These are phyloP conservation scores for Notechis scutatus DNA, from an alignment of 2,113 vertebrate species.

Conservation along the genomic window DNA sequence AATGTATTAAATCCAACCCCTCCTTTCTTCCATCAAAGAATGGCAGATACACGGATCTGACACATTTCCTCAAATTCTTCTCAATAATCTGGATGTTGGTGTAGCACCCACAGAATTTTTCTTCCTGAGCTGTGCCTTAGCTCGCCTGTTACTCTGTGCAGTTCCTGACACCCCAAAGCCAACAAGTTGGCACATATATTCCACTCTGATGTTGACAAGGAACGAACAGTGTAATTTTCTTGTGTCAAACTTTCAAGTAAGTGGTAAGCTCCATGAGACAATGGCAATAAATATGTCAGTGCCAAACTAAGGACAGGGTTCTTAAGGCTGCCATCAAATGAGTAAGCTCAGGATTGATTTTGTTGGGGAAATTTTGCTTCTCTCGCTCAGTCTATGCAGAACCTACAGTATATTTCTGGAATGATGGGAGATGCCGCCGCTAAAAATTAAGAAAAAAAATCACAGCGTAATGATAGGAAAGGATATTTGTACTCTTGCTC, in stretches of 20 bases:
- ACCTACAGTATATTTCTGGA: no score
- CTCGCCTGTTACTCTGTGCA: background rate
- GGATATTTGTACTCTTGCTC: background rate
- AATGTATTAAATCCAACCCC: no score
- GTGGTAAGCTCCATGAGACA: background rate
- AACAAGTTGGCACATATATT: fast-evolving
- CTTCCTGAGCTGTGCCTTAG: background rate
- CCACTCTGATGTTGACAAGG: background rate
- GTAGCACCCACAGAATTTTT: fast-evolving
- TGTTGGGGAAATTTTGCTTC: background rate
- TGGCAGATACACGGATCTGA: no score
- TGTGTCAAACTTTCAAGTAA: conserved; percentile 2
- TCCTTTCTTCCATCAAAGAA: no score
- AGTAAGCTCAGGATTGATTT: background rate
- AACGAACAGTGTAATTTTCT: background rate
- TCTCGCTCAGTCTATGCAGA: background rate
- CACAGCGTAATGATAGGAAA: background rate
- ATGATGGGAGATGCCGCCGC: background rate
- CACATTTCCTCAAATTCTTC: background rate
- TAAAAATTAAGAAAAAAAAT: background rate
- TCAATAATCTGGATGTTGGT: background rate
- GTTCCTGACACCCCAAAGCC: fast-evolving
- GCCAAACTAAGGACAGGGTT: background rate
- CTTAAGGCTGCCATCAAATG: background rate
- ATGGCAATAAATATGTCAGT: background rate